Evolutionary conservation across 2,113 vertebrate genomes (phyloP).

Genomic region (Antechinus stuartii): DNA sequence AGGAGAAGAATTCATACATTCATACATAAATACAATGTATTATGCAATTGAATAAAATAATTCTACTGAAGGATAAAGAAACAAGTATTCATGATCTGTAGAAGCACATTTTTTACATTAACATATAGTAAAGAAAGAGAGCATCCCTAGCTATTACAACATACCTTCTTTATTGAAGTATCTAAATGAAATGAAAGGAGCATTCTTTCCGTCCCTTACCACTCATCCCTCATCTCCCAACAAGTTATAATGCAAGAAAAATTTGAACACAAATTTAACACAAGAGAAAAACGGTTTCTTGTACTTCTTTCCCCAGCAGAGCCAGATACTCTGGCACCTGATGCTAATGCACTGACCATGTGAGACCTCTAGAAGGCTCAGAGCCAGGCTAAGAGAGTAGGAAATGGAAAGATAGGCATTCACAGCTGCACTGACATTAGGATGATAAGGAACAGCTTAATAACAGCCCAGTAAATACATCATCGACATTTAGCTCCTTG

Average conservation of each 20-base stretch:
- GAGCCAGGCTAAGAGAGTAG: not conserved
- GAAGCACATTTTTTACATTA: not conserved
- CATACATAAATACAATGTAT: not conserved
- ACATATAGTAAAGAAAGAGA: not conserved
- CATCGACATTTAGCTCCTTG: not conserved
- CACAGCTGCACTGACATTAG: not conserved
- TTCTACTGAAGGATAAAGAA: not conserved
- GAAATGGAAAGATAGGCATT: not conserved
- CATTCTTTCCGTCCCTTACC: not conserved
- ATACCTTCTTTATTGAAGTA: not conserved
- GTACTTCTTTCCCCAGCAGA: not conserved
- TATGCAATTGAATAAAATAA: not conserved
- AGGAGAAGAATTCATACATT: not conserved
- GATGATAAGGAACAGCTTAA: not conserved
- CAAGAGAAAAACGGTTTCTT: not conserved
- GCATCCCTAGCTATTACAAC: not conserved
- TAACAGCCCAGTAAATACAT: conserved; percentile 4
- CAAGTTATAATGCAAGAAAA: not conserved
- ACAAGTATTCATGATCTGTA: not conserved
- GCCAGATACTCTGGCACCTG: not conserved
- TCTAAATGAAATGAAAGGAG: not conserved
- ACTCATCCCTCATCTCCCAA: not conserved
- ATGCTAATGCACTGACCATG: not conserved
- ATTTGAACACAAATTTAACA: not conserved
- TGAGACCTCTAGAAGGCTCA: not conserved